Conservation (phyloP, 2,113 vertebrate species). For the Caretta caretta region DNA sequence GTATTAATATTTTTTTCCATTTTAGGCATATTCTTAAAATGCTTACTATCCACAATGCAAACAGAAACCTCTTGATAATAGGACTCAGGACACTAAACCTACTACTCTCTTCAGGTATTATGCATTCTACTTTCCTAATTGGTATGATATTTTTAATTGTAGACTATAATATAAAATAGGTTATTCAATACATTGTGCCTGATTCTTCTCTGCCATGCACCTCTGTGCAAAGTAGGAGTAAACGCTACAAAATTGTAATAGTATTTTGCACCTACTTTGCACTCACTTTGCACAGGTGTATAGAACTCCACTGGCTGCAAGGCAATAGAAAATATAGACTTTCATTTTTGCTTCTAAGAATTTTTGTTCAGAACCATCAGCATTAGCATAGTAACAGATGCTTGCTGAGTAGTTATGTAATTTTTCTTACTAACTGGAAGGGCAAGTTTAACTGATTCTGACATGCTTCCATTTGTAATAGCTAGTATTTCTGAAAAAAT, state of each 20-base stretch:
- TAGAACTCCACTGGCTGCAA: background rate
- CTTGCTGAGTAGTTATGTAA: background rate
- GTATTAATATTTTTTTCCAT: background rate
- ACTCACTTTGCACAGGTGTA: background rate
- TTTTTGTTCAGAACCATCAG: background rate
- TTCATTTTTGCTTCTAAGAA: background rate
- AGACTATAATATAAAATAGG: background rate
- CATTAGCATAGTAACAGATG: background rate
- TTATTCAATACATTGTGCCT: background rate
- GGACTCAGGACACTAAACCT: slow-evolving; percentile 88
- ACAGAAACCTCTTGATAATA: slow-evolving; percentile 78
- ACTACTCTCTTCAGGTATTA: slow-evolving; percentile 90
- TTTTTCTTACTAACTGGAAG: background rate
- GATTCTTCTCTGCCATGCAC: background rate
- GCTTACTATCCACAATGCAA: slow-evolving; percentile 81
- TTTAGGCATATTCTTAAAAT: slow-evolving; percentile 91
- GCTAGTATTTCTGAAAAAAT: background rate
- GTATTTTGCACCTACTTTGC: background rate
- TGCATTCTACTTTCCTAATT: slow-evolving; percentile 15
- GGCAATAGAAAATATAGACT: background rate
- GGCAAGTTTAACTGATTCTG: background rate
- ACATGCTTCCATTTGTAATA: background rate
- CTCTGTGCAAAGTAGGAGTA: background rate
- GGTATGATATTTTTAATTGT: background rate
- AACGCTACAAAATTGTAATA: background rate